Evolutionary conservation across 2,797 vertebrate genomes (phyloP).

Genomic region (Graptemys geographica): DNA sequence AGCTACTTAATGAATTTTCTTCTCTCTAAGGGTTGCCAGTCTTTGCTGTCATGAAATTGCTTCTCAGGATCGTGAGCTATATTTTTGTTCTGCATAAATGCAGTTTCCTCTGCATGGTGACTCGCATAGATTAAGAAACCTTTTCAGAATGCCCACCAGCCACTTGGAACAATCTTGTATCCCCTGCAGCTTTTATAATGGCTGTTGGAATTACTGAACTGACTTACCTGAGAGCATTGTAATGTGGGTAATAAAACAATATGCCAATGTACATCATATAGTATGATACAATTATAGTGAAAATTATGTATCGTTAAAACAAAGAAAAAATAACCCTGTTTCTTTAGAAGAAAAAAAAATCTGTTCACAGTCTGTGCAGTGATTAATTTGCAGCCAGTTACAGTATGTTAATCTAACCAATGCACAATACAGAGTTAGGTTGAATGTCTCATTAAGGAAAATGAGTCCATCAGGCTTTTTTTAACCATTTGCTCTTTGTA

Average conservation of each 20-base stretch:
- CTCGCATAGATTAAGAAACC: neutral
- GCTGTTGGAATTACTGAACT: neutral
- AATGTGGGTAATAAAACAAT: neutral
- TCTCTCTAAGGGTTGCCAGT: neutral
- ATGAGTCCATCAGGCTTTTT: conserved; percentile 19
- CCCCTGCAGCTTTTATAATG: neutral
- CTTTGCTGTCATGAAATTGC: conserved; percentile 23
- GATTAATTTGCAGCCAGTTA: conserved; percentile 5
- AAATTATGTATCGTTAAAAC: neutral
- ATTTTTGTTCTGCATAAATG: neutral
- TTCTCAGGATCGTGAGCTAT: conserved; percentile 6
- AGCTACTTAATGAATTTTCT: conserved; percentile 24
- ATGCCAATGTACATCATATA: neutral
- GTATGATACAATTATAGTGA: neutral
- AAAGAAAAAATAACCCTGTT: neutral
- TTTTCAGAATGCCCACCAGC: conserved; percentile 1
- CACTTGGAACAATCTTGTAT: neutral
- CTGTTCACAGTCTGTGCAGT: neutral
- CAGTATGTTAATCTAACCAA: neutral
- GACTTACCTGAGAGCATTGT: neutral
- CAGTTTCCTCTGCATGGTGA: neutral
- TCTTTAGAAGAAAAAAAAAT: neutral
- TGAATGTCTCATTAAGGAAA: conserved; percentile 38
- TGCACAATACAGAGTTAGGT: neutral
- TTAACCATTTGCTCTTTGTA: conserved; percentile 1